phyloP scores from a whole-genome alignment of 2,888 invertebrate genomes.

The Lepidocyrtinus sp. region DNA sequence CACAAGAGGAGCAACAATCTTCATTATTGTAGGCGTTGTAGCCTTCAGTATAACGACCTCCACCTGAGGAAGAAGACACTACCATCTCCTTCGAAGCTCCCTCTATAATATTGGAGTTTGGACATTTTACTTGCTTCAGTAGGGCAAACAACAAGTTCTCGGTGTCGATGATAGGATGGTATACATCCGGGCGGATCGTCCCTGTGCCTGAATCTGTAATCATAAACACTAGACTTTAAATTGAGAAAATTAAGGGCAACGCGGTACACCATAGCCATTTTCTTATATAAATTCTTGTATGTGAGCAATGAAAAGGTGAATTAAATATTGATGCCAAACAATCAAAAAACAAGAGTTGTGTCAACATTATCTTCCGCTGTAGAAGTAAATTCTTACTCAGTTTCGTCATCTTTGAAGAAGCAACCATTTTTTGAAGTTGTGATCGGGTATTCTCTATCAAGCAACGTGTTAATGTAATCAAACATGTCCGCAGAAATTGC shows the following conservation, averaged over 20 bases:
- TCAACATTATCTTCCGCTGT: no score
- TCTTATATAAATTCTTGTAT: no score
- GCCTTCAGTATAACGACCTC: background rate
- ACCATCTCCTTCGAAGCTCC: conserved; percentile 26
- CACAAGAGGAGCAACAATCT: conserved; percentile 35
- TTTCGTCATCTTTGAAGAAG: conserved; percentile 49
- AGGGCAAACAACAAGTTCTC: conserved; percentile 49
- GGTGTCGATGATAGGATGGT: conserved; percentile 48
- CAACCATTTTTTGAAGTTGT: background rate
- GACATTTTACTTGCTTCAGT: conserved; percentile 47
- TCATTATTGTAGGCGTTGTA: background rate
- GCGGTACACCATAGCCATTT: no score
- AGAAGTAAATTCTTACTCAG: conserved; percentile 43
- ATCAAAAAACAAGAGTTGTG: no score
- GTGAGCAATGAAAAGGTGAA: no score
- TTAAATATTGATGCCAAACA: no score
- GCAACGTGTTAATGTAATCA: conserved; percentile 32
- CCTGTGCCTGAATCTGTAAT: conserved; percentile 54
- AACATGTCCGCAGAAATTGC: conserved; percentile 48
- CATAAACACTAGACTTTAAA: no score
- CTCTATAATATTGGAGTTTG: background rate
- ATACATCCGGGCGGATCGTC: conserved; percentile 56
- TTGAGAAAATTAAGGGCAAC: no score
- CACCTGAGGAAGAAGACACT: conserved; percentile 9
- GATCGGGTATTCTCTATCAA: conserved; percentile 3